Conservation (phyloP, 1,140 invertebrate species). For the Caerostris extrusa region DNA sequence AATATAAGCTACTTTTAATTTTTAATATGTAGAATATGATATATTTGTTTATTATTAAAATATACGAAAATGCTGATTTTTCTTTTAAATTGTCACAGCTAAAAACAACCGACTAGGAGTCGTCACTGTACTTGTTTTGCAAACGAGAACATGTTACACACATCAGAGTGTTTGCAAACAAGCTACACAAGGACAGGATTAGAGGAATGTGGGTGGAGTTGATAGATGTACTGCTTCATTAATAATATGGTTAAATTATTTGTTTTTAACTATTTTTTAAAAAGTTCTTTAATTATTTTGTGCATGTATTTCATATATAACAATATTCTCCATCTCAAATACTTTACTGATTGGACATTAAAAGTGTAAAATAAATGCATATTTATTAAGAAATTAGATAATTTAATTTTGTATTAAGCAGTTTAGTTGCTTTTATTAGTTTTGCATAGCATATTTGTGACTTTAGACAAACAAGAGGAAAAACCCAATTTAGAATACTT, state of each 20-base stretch:
- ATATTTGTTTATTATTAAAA: conserved; percentile 14
- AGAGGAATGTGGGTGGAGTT: conserved; percentile 90
- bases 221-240: not conserved
- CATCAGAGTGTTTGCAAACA: conserved; percentile 90
- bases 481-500: too few species aligned
- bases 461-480: too few species aligned
- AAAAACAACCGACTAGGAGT: conserved; percentile 79
- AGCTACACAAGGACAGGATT: conserved; percentile 93
- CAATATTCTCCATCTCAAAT: too few species aligned
- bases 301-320: too few species aligned
- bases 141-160: conserved; percentile 89
- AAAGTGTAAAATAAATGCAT: too few species aligned
- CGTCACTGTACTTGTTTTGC: conserved; percentile 89
- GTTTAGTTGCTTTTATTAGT: too few species aligned
- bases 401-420: too few species aligned
- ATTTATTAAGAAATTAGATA: too few species aligned
- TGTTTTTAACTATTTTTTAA: not conserved
- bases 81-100: conserved; percentile 69
- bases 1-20: not conserved
- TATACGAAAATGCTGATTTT: conserved; percentile 44
- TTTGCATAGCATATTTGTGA: too few species aligned
- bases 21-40: not conserved
- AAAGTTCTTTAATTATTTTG: too few species aligned
- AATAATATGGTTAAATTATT: not conserved
- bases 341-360: too few species aligned